phyloP scores from a whole-genome alignment of 2,797 vertebrate genomes.

The Leuciscus waleckii region DNA sequence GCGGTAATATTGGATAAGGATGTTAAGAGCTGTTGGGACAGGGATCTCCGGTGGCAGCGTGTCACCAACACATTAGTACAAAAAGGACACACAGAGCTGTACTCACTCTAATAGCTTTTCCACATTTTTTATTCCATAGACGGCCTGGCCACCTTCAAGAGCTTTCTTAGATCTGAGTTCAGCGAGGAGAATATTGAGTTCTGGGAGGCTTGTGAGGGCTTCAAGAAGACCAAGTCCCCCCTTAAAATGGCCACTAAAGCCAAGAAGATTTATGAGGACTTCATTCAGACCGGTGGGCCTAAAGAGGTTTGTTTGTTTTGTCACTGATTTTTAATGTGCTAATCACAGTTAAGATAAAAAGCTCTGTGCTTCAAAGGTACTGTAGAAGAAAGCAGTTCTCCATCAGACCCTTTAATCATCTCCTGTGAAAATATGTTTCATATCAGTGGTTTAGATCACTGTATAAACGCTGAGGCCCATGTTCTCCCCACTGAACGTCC shows the following conservation, averaged over 20 bases:
- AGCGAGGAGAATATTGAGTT: conserved; percentile 96
- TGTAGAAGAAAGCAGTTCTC: background rate
- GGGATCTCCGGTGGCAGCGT: background rate
- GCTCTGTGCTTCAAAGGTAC: background rate
- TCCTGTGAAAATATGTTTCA: conserved; percentile 31
- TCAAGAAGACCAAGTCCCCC: conserved; percentile 88
- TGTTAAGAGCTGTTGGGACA: conserved; percentile 25
- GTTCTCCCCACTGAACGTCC: background rate
- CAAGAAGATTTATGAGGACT: conserved; percentile 94
- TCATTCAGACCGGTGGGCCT: conserved; percentile 91
- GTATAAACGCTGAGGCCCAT: conserved; percentile 1
- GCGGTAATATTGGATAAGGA: conserved; percentile 38
- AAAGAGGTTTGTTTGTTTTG: conserved; percentile 86
- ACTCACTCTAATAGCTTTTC: conserved; percentile 10
- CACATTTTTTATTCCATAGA: conserved; percentile 73
- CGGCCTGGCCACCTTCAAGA: conserved; percentile 86
- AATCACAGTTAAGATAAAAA: conserved; percentile 1
- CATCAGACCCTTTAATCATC: background rate
- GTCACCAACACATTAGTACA: conserved; percentile 27
- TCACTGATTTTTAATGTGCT: background rate
- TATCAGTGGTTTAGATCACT: conserved; percentile 37
- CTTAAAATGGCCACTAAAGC: conserved; percentile 87
- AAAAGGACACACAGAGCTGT: conserved; percentile 13
- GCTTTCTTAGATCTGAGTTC: conserved; percentile 96
- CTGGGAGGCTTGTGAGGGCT: conserved; percentile 94